Evolutionary conservation across 2,888 invertebrate genomes (phyloP).

Genomic region (Melanargia galathea): DNA sequence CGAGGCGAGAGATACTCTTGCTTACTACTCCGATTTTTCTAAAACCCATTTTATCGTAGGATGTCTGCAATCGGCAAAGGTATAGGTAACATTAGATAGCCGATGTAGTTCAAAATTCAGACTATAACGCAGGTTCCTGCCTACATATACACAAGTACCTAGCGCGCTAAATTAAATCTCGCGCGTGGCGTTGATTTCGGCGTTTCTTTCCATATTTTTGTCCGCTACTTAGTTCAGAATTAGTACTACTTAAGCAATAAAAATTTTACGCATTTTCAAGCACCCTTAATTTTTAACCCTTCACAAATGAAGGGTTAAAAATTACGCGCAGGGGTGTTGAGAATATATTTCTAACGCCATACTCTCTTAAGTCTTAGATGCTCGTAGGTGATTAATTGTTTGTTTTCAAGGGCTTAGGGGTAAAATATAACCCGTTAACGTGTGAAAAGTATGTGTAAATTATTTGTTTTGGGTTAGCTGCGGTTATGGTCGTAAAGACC

Average conservation of each 20-base stretch:
- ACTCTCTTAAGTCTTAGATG: too few species aligned
- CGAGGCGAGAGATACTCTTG: too few species aligned
- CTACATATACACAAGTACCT: too few species aligned
- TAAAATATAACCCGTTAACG: slow-evolving; percentile 17
- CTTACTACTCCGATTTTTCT: too few species aligned
- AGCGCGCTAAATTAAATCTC: too few species aligned
- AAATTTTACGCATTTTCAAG: slow-evolving; percentile 15
- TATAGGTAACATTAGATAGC: too few species aligned
- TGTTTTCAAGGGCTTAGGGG: slow-evolving; percentile 33
- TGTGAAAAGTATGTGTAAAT: slow-evolving; percentile 13
- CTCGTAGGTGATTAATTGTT: slow-evolving; percentile 39
- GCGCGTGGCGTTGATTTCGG: too few species aligned
- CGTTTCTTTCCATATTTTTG: too few species aligned
- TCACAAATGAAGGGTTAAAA: slow-evolving; percentile 33
- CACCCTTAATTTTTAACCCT: slow-evolving; percentile 20
- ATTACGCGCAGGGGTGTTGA: slow-evolving; percentile 31
- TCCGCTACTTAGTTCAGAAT: neutral
- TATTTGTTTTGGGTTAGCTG: slow-evolving; percentile 10
- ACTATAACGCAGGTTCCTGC: too few species aligned
- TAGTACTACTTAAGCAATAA: neutral
- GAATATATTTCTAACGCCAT: slow-evolving; percentile 36
- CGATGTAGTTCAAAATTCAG: too few species aligned
- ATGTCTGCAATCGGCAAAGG: too few species aligned
- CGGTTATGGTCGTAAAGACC: neutral
- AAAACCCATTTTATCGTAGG: too few species aligned